Base-by-base conservation (phyloP, 2,888 invertebrate species). In the Pristionchus fissidentatus region DNA sequence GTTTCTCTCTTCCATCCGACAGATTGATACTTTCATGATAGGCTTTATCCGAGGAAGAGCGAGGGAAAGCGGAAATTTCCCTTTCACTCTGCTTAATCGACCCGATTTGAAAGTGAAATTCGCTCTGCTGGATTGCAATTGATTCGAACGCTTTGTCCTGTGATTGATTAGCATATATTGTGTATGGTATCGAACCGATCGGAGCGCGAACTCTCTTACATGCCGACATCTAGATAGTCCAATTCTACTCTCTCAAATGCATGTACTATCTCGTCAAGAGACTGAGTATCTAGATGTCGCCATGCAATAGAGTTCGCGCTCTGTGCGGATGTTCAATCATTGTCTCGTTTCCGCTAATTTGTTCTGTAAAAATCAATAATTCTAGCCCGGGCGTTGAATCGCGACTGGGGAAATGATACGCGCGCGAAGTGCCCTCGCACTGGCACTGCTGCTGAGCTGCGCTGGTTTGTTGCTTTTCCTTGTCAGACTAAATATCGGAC, bases 1-100 rank as follows among this genome's bases (percentile, higher is more conserved):
- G n/a, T 41, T 41, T 43, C 70, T 41, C 38, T 41, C 8, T 10
- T 26, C 26, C n/a, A 4, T 26, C n/a, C 70, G n/a, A n/a, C n/a
- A n/a, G n/a, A n/a, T n/a, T 70, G 70, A 70, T 70, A 70, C 70
- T 70, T 41, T 41, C 41, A 66, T 70, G 70, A 70, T 70, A 70
- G 70, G 70, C 70, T 70, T 41, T 41, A 70, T 70, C 70, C 41
- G 4, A n/a, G n/a, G n/a, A n/a, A n/a, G n/a, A n/a, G n/a, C n/a
- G n/a, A n/a, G n/a, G n/a, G n/a, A n/a, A n/a, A n/a, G 10, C 10
- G 15, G 32, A 7, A 35, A 66, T 70, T 70, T 70, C 70, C 7
- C 70, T 70, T 70, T 66, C 66, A 3, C n/a, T 43, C 70, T 41
- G 62, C 35, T 22, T 26, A 70, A 70, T 70, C 19, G 41, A 43